Base-by-base conservation (phyloP, 2,113 vertebrate species). In the Drymodes brunneopygia region DNA sequence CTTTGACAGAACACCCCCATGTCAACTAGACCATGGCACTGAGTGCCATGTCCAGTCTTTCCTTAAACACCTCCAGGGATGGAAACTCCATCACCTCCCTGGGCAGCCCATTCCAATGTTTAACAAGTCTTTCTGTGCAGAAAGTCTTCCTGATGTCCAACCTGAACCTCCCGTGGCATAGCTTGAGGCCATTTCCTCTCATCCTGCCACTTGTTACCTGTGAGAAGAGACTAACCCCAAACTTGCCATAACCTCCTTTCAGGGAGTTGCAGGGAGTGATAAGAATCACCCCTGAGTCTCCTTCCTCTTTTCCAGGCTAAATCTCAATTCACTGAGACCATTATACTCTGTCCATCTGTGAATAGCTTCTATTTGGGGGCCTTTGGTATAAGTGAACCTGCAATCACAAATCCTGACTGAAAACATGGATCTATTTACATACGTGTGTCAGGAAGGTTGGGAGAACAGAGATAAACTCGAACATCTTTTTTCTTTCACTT, bases 371-470 rank as follows among this genome's bases (percentile, higher is more conserved):
- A 27, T 15, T 25, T 44, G 0, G 3, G 27, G 36, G 21, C n/a
- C 20, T 45, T 1, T 2, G 13, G 7, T 8, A 29, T 1, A 31
- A 15, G 53, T 7, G 44, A 75, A 79, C n/a, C 21, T 36, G 31
- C 21, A 33, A n/a, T 22, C 38, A 62, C 18, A 42, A 23, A 66
- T 4, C 6, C 35, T 16, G 25, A 31, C 51, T 57, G n/a, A 22
- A 73, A 69, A 29, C 13, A n/a, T 0, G 9, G 40, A 24, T 60
- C 3, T 44, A 33, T 29, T 81, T 53, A 56, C 36, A 22, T 2
- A 15, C 1, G 0, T 1, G 11, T 15, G 48, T 47, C 12, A 54
- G 25, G 23, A 23, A 69, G 13, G 31, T 1, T 12, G 22, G 25
- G 4, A 28, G 18, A 23, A 22, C 18, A 44, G 20, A 61, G 33